These are phyloP conservation scores for Pterocles orientalis DNA, from an alignment of 2,113 vertebrate genomes.

Conservation along the genomic window DNA sequence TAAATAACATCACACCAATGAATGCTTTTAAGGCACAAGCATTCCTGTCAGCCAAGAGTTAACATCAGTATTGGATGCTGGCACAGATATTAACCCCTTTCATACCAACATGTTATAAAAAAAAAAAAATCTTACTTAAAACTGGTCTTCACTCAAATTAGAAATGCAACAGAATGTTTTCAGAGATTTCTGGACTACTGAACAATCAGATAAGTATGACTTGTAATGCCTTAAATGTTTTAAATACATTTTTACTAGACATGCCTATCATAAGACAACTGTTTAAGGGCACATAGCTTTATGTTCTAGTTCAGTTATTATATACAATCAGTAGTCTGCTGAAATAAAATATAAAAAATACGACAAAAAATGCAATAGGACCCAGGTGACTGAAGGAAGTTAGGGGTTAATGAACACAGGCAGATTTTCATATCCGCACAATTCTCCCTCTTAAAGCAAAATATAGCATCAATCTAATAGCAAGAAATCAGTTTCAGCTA, in stretches of 20 bases:
- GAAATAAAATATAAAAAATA: background rate
- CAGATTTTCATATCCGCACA: background rate
- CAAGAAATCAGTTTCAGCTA: constrained; percentile 33
- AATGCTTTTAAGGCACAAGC: background rate
- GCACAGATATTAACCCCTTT: background rate
- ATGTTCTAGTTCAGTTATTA: background rate
- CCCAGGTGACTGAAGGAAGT: background rate
- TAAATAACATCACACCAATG: background rate
- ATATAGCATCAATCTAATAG: background rate
- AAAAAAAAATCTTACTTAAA: background rate
- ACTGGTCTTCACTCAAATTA: background rate
- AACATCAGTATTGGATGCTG: background rate
- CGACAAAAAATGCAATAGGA: background rate
- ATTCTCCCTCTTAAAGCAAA: constrained; percentile 19
- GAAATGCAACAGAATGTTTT: background rate
- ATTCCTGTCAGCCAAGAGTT: background rate
- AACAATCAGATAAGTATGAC: background rate
- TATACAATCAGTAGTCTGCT: background rate
- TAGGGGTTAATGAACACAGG: background rate
- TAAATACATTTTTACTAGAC: background rate
- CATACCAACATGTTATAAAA: background rate
- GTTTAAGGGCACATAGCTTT: background rate
- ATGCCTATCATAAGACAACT: background rate
- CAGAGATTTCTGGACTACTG: background rate
- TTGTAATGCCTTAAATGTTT: background rate